Evolutionary conservation across 1,140 invertebrate species (phyloP), one percentile per base, ranked within the genome.

Genomic region (Neomicropteryx cornuta): DNA sequence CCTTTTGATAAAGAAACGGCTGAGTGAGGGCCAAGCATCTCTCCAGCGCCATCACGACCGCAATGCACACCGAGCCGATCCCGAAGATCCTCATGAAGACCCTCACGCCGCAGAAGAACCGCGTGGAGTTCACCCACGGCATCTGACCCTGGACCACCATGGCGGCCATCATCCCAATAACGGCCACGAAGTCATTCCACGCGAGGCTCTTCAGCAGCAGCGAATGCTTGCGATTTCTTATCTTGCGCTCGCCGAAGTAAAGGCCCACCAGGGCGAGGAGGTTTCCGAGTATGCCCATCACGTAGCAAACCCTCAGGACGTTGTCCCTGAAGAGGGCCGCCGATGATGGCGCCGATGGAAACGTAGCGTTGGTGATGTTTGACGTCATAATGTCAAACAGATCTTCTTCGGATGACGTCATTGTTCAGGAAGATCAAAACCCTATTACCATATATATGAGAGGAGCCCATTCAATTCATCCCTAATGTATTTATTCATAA

Each of bases 1-100:
- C 86, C 78, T 87, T 85, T 59, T 88, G 85, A 60, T 89, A 91
- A 38, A 85, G 69, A 53, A 91, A 91, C n/a, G 87, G 87, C 44
- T 79, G 75, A 0, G 85, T 87, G 33, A 91, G 71, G 3, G 87
- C 86, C 42, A 89, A 67, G 75, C 83, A 91, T 39, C 87, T 68
- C 58, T 91, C 87, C 13, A 79, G 72, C 2, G 86, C 86, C 86
- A 91, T 90, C 4, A 88, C 81, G 48, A 84, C 75, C 11, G 86
- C 83, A 28, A 91, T 85, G 58, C 82, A 87, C 4, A 87, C 87
- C 16, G 85, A 88, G 37, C 85, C 84, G 2, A 91, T 68, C 5
- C 86, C 87, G 59, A 91, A 89, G 29, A 81, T 75, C 13, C 86
- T 68, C 61, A 84, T 78, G 5, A 86, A 58, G 1, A 89, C 81